Conservation (phyloP, 2,113 vertebrate species). For the Marmota flaviventris region DNA sequence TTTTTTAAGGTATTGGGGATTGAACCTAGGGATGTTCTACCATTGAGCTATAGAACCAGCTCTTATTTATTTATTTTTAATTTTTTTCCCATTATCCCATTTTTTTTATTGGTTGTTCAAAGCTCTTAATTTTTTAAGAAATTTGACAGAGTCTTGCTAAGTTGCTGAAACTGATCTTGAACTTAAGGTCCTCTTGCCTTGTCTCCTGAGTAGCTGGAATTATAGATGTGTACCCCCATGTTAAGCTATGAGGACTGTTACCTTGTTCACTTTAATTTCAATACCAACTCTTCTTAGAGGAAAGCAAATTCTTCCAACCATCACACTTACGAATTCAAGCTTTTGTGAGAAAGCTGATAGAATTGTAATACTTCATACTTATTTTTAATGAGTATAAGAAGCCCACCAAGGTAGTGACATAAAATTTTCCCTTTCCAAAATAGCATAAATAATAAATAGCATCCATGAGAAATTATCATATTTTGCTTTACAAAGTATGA, state of each 20-base stretch:
- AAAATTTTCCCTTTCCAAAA: background rate
- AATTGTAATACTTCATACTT: background rate
- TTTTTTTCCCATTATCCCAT: too few relatives aligned
- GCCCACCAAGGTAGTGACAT: background rate
- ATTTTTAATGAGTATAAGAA: background rate
- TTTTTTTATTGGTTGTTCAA: too few relatives aligned
- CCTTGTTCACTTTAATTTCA: conserved; percentile 44
- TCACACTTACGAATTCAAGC: background rate
- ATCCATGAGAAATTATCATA: background rate
- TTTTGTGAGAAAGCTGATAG: background rate
- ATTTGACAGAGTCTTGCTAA: too few relatives aligned
- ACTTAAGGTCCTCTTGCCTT: too few relatives aligned
- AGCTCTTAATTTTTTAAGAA: too few relatives aligned
- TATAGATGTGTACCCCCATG: too few relatives aligned
- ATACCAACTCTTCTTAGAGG: background rate
- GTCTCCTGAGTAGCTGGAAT: too few relatives aligned
- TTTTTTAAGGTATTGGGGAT: too few relatives aligned
- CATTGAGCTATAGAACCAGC: too few relatives aligned
- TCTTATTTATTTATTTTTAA: too few relatives aligned
- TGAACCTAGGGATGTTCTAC: too few relatives aligned
- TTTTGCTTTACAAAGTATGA: conserved; percentile 37
- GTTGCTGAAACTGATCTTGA: too few relatives aligned
- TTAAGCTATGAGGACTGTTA: background rate
- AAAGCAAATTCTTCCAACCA: conserved; percentile 17
- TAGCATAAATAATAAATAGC: background rate